Percentiles rank a stretch among this genome's conserved stretches.
These are phyloP conservation scores for Periphyllus acericola DNA, from an alignment of 2,888 invertebrate species.

Conservation along the genomic window DNA sequence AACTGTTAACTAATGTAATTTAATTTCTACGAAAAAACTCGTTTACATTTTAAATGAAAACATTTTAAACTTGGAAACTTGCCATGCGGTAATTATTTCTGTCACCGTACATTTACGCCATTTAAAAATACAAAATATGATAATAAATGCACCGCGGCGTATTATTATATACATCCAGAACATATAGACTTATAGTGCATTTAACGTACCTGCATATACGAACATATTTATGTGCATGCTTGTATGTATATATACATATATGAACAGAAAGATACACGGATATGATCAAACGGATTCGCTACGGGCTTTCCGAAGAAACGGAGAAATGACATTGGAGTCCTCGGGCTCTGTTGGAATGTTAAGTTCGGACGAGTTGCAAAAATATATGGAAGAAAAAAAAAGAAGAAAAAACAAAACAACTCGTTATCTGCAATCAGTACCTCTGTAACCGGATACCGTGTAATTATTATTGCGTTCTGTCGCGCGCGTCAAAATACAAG, in stretches of 20 bases:
- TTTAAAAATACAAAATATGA: slow-evolving; percentile 16
- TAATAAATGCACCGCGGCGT: not conserved
- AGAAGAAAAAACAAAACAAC: slow-evolving; percentile 1
- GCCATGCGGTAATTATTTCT: slow-evolving; percentile 43
- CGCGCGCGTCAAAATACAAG: slow-evolving; percentile 57
- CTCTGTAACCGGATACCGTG: slow-evolving; percentile 42
- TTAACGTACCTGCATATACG: too few relatives aligned
- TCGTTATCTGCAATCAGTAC: slow-evolving; percentile 33
- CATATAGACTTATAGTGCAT: not conserved
- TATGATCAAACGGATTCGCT: not conserved
- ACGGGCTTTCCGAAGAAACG: not conserved
- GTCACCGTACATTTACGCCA: slow-evolving; percentile 3
- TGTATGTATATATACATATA: too few relatives aligned
- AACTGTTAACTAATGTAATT: slow-evolving; percentile 23
- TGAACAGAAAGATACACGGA: not conserved
- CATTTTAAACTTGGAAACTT: slow-evolving; percentile 34
- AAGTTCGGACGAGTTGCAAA: slow-evolving; percentile 33
- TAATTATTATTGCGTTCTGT: slow-evolving; percentile 54
- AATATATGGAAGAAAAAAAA: not conserved
- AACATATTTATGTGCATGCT: too few relatives aligned
- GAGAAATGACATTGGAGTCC: not conserved
- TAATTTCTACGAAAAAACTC: not conserved
- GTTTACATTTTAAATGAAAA: slow-evolving; percentile 23
- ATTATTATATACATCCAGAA: not conserved
- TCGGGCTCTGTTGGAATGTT: not conserved